Conservation (phyloP, 2,797 vertebrate genomes). For the Etheostoma nigrum region DNA sequence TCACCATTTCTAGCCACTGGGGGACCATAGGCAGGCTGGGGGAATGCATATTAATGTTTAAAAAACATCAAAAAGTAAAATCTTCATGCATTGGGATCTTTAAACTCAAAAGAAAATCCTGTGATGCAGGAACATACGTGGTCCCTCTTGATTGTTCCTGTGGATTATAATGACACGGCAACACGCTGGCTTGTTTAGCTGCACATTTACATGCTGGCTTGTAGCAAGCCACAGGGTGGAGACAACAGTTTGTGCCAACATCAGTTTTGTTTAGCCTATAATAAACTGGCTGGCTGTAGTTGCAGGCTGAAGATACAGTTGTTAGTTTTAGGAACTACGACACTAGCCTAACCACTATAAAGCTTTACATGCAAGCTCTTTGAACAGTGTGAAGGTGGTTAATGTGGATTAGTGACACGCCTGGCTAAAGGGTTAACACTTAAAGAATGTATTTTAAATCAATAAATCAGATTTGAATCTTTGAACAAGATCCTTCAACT, state of each 20-base stretch:
- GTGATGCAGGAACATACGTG: neutral
- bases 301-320: slow-evolving; percentile 25
- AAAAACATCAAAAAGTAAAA: too few species aligned
- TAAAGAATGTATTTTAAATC: neutral
- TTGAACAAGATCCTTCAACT: slow-evolving; percentile 23
- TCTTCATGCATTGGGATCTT: too few species aligned
- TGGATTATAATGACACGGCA: slow-evolving; percentile 12
- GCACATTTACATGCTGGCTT: slow-evolving; percentile 16
- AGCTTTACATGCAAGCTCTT: slow-evolving; percentile 10
- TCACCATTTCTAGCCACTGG: too few species aligned
- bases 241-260: slow-evolving; percentile 36
- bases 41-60: too few species aligned
- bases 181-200: slow-evolving; percentile 17
- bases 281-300: slow-evolving; percentile 10
- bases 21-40: too few species aligned
- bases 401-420: neutral
- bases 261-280: slow-evolving; percentile 23
- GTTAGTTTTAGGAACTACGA: slow-evolving; percentile 50
- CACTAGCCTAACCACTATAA: slow-evolving; percentile 30
- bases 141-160: neutral
- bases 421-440: neutral
- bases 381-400: neutral
- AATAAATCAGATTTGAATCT: slow-evolving; percentile 20
- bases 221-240: slow-evolving; percentile 29
- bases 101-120: neutral